These are phyloP conservation scores for Scolanthus callimorphus DNA, from an alignment of 92 coral and sea anemone species.

Conservation along the genomic window DNA sequence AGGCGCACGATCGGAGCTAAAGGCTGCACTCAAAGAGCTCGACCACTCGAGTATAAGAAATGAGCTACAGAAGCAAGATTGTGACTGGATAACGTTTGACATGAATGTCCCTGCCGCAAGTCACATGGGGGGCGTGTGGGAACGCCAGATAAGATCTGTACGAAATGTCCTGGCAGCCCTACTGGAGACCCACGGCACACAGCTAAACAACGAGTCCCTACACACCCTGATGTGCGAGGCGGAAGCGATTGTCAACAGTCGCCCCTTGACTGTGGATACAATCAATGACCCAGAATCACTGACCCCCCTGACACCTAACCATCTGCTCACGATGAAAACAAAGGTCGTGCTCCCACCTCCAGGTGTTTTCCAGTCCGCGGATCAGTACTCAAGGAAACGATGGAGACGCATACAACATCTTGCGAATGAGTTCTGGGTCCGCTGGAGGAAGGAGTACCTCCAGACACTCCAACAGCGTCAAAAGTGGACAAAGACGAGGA, in stretches of 20 bases:
- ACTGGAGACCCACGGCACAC: conserved; percentile 9
- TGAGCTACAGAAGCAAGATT: conserved; percentile 19
- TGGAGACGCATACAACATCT: conserved; percentile 44
- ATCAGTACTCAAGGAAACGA: conserved; percentile 26
- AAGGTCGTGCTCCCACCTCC: conserved; percentile 40
- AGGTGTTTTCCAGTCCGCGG: conserved; percentile 34
- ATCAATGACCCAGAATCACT: conserved; percentile 26
- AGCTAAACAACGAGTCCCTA: conserved; percentile 16
- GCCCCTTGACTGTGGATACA: conserved; percentile 18
- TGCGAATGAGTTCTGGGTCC: conserved; percentile 25
- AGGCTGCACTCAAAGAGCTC: conserved; percentile 38
- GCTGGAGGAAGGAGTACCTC: conserved; percentile 8
- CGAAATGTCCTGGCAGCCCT: conserved; percentile 24
- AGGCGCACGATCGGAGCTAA: conserved; percentile 25
- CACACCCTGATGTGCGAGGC: conserved; percentile 26
- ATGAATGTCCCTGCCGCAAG: conserved; percentile 45
- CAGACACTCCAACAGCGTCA: conserved; percentile 14
- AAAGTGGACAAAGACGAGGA: conserved; percentile 16
- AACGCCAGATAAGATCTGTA: conserved; percentile 29
- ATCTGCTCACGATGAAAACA: conserved; percentile 40
- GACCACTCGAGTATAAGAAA: conserved; percentile 9
- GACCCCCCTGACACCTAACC: conserved; percentile 31
- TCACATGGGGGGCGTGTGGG: no score
- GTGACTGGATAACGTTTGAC: conserved; percentile 36
- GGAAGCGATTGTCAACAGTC: conserved; percentile 32